phyloP scores from a whole-genome alignment of 2,113 vertebrate species.

The Pseudorasbora parva region DNA sequence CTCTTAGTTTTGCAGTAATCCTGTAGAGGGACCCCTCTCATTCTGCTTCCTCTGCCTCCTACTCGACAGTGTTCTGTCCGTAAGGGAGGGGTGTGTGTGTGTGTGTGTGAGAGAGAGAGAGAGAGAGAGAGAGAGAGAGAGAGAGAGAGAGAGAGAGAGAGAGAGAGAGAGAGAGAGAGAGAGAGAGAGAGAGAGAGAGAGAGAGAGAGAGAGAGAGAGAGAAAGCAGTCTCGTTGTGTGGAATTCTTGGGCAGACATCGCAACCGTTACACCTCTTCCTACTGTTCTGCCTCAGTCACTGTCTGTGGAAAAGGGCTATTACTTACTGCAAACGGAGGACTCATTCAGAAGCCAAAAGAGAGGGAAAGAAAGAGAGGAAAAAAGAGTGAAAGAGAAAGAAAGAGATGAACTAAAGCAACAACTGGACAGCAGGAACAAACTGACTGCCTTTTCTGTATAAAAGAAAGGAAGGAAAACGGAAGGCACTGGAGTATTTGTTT shows the following conservation, averaged over 20 bases:
- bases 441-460: constrained; percentile 36
- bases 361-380: constrained; percentile 30
- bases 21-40: constrained; percentile 67
- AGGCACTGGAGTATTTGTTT: constrained; percentile 84
- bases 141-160: constrained; percentile 60
- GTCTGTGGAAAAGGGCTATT: constrained; percentile 56
- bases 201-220: constrained; percentile 68
- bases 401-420: constrained; percentile 42
- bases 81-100: constrained; percentile 56
- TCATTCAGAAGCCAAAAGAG: constrained; percentile 46
- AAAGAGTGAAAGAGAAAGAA: constrained; percentile 26
- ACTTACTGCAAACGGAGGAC: constrained; percentile 47
- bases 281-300: constrained; percentile 49
- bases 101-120: constrained; percentile 63
- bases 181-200: constrained; percentile 64
- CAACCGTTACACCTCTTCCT: constrained; percentile 55
- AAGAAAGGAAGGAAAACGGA: constrained; percentile 76
- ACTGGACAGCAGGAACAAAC: constrained; percentile 43
- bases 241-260: constrained; percentile 58
- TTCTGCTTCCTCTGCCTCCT: constrained; percentile 18
- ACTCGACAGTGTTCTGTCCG: constrained; percentile 42
- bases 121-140: constrained; percentile 63
- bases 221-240: constrained; percentile 53
- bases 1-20: constrained; percentile 60
- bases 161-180: constrained; percentile 60